phyloP scores from a whole-genome alignment of 92 coral and sea anemone species.

The Epizoanthus rinbou region DNA sequence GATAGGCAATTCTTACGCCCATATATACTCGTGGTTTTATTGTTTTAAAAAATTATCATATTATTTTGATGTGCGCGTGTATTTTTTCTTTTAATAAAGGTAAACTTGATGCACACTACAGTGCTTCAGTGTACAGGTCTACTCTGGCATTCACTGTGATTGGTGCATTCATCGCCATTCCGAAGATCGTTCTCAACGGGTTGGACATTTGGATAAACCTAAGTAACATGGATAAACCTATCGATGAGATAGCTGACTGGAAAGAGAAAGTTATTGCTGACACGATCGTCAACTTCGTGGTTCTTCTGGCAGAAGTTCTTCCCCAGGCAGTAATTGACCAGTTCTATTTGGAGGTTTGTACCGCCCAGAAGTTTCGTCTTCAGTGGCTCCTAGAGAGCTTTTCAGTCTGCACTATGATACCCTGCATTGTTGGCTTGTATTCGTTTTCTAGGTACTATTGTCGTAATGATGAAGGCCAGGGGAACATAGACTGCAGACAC shows the following conservation, averaged over 20 bases:
- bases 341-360: conserved; percentile 3
- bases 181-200: not conserved
- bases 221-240: not conserved
- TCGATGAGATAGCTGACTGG: not conserved
- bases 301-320: not conserved
- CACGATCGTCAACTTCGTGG: not conserved
- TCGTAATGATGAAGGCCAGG: too few species aligned
- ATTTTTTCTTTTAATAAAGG: too few species aligned
- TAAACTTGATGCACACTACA: too few species aligned
- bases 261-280: not conserved
- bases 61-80: too few species aligned
- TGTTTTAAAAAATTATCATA: too few species aligned
- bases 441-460: not conserved
- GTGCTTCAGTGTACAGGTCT: not conserved
- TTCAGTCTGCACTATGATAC: conserved; percentile 8
- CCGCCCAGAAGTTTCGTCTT: not conserved
- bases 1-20: too few species aligned
- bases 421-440: not conserved
- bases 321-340: conserved; percentile 27
- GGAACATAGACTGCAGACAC: not conserved
- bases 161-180: conserved; percentile 3
- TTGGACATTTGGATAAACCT: not conserved
- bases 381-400: conserved; percentile 18
- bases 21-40: too few species aligned
- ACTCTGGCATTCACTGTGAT: not conserved